Conservation (phyloP, 30 jellyfish, hydroid and myxozoan genomes). For the Turritopsis dohrnii region DNA sequence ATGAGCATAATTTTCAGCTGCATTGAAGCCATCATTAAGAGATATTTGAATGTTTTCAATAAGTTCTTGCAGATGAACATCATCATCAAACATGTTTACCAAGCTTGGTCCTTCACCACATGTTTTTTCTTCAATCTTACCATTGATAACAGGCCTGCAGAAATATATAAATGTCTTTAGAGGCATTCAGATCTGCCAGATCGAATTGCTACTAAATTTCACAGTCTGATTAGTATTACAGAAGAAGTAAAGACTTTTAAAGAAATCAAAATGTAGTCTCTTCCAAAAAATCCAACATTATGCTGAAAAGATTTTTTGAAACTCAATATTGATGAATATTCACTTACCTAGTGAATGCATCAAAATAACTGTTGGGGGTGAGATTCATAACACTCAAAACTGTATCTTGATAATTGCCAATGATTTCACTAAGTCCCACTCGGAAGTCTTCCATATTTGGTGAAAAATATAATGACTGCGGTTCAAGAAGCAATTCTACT, state of each 20-base stretch:
- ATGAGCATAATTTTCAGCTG: constrained; percentile 70
- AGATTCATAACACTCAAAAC: constrained; percentile 83
- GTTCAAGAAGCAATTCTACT: constrained; percentile 74
- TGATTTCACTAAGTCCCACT: constrained; percentile 57
- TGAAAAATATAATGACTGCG: constrained; percentile 52
- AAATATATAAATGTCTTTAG: background rate
- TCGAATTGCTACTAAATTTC: too few species aligned
- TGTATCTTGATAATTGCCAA: constrained; percentile 76
- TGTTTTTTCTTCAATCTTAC: constrained; percentile 85
- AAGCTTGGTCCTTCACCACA: constrained; percentile 97
- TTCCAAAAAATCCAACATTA: background rate
- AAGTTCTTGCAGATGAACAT: constrained; percentile 59
- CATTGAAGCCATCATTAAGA: constrained; percentile 73
- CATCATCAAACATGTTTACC: constrained; percentile 87
- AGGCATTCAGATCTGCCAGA: background rate
- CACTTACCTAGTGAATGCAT: constrained; percentile 87
- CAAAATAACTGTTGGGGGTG: constrained; percentile 81
- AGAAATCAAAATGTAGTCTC: background rate
- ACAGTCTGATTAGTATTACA: too few species aligned
- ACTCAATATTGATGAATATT: background rate
- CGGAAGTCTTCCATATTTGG: constrained; percentile 80
- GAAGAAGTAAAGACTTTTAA: background rate
- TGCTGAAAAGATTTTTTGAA: background rate
- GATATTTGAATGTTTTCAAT: constrained; percentile 58
- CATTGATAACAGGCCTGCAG: constrained; percentile 83